Base-by-base conservation (phyloP, 1,140 invertebrate species). In the Tribolium madens region DNA sequence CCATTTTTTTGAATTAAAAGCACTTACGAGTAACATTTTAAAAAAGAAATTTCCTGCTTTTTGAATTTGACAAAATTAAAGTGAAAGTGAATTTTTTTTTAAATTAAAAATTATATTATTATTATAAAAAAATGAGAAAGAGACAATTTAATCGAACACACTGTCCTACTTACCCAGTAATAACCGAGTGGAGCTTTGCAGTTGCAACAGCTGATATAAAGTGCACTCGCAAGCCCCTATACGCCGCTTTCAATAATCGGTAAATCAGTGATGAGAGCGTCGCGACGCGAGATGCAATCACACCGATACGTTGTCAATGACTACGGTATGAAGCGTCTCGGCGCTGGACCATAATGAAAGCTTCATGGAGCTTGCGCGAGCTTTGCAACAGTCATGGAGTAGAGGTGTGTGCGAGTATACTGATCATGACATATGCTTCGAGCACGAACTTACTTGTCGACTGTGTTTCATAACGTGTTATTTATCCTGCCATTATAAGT, bases 361-460 rank as follows among this genome's bases (percentile, higher is more conserved):
- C 57, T 75, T 17, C 33, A 68, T 50, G 57, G 74, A 75, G 74
- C 74, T 75, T 75, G 74, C 74, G 74, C 74, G 33, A 75, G 74
- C 74, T 75, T 75, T 75, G 47, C 72, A 48, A 69, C 74, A 33
- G n/a, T n/a, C n/a, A n/a, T n/a, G n/a, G n/a, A n/a, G 74, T 74
- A 60, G 72, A 36, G 47, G 36, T 50, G 50, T 50, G 48, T 73
- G 48, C 31, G 46, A 50, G 71, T 36, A 21, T 13, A 10, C 46
- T 26, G 48, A 52, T 52, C 36, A 60, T 18, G 47, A 74, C 50
- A 74, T 74, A 60, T 74, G 50, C 53, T 57, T 36, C 15, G 50
- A 57, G 57, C 50, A 60, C 26, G 50, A 60, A 60, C 53, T 60
- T 60, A 60, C 53, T 60, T 60, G 53, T 60, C 53, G 53, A 26